Percentiles rank a stretch among this genome's conserved stretches.
Evolutionary conservation across 2,797 vertebrate species (phyloP).

Genomic region (Erpetoichthys calabaricus): DNA sequence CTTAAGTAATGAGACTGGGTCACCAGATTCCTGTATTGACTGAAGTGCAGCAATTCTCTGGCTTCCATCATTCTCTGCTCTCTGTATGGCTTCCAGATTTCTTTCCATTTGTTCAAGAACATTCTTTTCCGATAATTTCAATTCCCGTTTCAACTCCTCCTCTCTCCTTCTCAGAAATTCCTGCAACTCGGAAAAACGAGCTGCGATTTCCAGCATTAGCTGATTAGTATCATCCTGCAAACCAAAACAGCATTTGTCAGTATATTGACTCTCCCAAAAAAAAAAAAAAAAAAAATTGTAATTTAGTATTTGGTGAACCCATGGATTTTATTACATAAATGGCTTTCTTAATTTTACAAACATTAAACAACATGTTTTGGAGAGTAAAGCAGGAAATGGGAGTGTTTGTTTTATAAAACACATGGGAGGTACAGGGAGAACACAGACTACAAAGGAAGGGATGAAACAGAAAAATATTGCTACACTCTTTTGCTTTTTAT

Average conservation of each 20-base stretch:
- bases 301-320: neutral
- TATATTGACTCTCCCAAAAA: too few relatives aligned
- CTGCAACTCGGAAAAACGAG: conserved; percentile 20
- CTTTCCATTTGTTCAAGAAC: conserved; percentile 14
- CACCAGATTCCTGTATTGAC: too few relatives aligned
- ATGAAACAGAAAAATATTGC: too few relatives aligned
- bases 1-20: too few relatives aligned
- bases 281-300: too few relatives aligned
- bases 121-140: conserved; percentile 13
- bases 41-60: too few relatives aligned
- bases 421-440: too few relatives aligned
- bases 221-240: conserved; percentile 7
- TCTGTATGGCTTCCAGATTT: conserved; percentile 6
- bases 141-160: conserved; percentile 15
- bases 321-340: neutral
- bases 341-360: neutral
- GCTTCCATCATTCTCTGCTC: neutral
- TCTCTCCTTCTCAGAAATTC: conserved; percentile 18
- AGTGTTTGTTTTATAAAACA: too few relatives aligned
- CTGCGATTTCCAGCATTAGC: conserved; percentile 14
- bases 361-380: neutral
- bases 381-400: too few relatives aligned
- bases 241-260: conserved; percentile 7
- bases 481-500: too few relatives aligned
- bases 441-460: too few relatives aligned